phyloP scores from a whole-genome alignment of 2,113 vertebrate species.

The Gambusia holbrooki region DNA sequence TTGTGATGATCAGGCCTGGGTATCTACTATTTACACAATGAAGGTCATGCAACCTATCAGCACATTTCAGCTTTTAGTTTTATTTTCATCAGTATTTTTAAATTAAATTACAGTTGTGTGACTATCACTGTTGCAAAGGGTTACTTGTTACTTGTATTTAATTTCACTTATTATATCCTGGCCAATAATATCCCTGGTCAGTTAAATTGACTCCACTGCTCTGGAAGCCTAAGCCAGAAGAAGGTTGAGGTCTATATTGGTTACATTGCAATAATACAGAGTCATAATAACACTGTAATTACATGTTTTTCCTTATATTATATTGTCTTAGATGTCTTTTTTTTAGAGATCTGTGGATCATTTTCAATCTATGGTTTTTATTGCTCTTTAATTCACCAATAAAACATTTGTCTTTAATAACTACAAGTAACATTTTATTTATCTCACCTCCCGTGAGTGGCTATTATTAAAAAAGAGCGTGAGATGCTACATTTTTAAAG shows the following conservation, averaged over 20 bases:
- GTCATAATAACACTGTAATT: neutral
- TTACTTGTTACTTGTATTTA: no score
- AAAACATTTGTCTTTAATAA: neutral
- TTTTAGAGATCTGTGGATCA: neutral
- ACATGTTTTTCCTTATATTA: neutral
- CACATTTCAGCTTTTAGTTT: neutral
- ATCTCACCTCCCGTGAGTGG: neutral
- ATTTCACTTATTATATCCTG: no score
- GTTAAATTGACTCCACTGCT: neutral
- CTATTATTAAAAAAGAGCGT: neutral
- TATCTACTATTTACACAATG: neutral
- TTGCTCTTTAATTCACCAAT: neutral
- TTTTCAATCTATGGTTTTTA: neutral
- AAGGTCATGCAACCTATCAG: neutral
- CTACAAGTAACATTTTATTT: neutral
- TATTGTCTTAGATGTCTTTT: neutral
- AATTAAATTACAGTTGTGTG: neutral
- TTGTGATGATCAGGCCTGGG: neutral
- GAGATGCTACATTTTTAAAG: neutral
- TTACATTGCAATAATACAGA: no score
- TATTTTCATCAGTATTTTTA: neutral
- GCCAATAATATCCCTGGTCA: no score
- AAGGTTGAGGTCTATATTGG: no score
- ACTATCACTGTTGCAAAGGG: no score
- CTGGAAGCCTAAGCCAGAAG: no score